These are phyloP conservation scores for Azemiops feae DNA, from an alignment of 2,113 vertebrate species.

Conservation along the genomic window DNA sequence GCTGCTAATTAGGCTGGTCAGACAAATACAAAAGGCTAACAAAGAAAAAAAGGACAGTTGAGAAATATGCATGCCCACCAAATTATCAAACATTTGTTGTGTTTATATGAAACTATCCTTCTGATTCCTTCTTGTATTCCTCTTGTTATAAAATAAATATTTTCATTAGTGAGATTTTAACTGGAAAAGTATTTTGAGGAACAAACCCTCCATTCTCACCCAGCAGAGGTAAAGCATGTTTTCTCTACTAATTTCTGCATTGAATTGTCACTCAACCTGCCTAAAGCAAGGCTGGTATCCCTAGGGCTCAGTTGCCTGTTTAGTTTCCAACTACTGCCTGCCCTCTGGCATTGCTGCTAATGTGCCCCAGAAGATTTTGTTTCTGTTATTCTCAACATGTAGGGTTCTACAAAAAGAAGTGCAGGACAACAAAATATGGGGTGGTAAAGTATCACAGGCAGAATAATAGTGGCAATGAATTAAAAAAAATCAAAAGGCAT, in stretches of 20 bases:
- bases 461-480: not conserved
- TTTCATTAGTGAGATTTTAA: not conserved
- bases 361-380: conserved; percentile 19
- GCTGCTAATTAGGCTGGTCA: not conserved
- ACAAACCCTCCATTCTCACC: conserved; percentile 12
- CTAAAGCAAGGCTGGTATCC: conserved; percentile 22
- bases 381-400: conserved; percentile 21
- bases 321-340: conserved; percentile 42
- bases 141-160: not conserved
- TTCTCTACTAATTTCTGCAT: not conserved
- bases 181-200: conserved; percentile 5
- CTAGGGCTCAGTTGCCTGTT: conserved; percentile 31
- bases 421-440: not conserved
- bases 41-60: not conserved
- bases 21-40: not conserved
- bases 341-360: conserved; percentile 34
- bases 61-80: not conserved
- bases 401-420: conserved; percentile 1
- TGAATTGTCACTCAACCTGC: conserved; percentile 35
- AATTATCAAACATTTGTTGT: not conserved
- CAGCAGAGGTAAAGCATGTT: not conserved
- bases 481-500: not conserved
- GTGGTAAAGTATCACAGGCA: not conserved
- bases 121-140: conserved; percentile 7
- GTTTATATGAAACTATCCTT: not conserved